These are phyloP conservation scores for Buathra laborator DNA, from an alignment of 2,888 invertebrate genomes.

Conservation along the genomic window DNA sequence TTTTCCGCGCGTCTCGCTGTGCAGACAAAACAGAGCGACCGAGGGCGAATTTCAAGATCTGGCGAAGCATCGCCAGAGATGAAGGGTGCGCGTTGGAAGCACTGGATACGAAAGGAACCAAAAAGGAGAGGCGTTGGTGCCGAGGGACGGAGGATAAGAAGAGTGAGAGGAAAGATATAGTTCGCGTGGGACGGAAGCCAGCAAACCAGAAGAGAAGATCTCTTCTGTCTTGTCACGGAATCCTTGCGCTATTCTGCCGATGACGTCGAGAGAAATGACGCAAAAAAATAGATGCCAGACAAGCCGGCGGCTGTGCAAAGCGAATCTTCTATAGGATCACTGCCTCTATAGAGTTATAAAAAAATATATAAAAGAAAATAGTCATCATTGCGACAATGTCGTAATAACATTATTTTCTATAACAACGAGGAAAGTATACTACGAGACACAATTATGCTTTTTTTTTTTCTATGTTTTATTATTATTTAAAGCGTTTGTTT, in stretches of 20 bases:
- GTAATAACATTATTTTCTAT: too few relatives aligned
- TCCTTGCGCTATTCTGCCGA: constrained; percentile 80
- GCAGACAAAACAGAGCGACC: constrained; percentile 13
- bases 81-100: constrained; percentile 50
- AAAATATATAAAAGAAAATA: neutral
- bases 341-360: neutral
- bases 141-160: constrained; percentile 24
- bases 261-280: constrained; percentile 84
- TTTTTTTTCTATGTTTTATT: too few relatives aligned
- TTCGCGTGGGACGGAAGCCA: constrained; percentile 69
- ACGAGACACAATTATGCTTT: too few relatives aligned
- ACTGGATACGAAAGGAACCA: constrained; percentile 27
- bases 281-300: constrained; percentile 83
- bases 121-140: constrained; percentile 23
- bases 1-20: constrained; percentile 53
- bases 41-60: constrained; percentile 47
- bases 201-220: constrained; percentile 73
- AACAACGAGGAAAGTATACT: too few relatives aligned
- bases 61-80: constrained; percentile 55
- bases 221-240: constrained; percentile 76
- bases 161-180: constrained; percentile 26
- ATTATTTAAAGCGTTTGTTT: too few relatives aligned
- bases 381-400: too few relatives aligned
- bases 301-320: constrained; percentile 76
- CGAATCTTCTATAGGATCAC: constrained; percentile 15